Conservation (phyloP, 2,113 vertebrate species). For the Sminthopsis crassicaudata region DNA sequence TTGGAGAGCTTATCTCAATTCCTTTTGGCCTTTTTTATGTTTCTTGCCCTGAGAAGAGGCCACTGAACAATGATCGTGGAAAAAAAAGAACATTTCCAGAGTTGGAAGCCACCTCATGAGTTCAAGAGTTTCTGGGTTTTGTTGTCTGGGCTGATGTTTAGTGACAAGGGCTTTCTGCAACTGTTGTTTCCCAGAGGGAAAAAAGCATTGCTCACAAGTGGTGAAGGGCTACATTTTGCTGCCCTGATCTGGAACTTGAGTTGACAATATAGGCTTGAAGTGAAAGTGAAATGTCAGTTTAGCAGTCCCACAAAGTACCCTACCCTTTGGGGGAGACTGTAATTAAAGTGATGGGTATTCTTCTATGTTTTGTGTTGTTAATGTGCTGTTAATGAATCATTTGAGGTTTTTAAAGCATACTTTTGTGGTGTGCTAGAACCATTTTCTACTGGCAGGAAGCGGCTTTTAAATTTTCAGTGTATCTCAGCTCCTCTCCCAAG, state of each 20-base stretch:
- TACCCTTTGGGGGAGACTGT: background rate
- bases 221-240: background rate
- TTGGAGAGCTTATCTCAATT: no score
- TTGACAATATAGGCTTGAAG: background rate
- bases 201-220: background rate
- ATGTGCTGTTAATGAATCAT: background rate
- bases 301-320: background rate
- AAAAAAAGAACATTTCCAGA: no score
- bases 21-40: no score
- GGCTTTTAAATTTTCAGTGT: background rate
- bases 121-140: no score
- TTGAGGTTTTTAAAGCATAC: background rate
- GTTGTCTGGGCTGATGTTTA: no score
- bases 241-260: background rate
- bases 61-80: no score
- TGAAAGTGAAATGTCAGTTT: background rate
- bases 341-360: background rate
- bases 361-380: background rate
- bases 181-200: no score
- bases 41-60: no score
- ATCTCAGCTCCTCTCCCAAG: no score
- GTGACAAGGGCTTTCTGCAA: no score
- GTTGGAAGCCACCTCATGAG: no score
- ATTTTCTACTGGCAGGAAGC: background rate
- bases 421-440: background rate